Percentiles rank a stretch among this genome's conserved stretches.
Evolutionary conservation across 2,797 vertebrate species (phyloP).

Genomic region (Dicrostonyx torquatus): DNA sequence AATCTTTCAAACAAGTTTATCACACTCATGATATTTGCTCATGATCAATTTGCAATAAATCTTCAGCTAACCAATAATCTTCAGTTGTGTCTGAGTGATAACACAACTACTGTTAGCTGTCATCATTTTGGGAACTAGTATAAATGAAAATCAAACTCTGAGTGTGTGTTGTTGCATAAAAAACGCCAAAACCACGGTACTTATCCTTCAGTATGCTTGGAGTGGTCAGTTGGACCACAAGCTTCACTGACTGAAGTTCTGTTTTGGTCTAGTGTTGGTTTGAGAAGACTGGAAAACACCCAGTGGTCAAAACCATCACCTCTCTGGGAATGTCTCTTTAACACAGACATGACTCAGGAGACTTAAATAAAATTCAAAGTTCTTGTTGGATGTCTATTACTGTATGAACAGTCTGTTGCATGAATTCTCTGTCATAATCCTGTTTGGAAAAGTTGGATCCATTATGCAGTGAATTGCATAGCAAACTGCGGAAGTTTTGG

Average conservation of each 20-base stretch:
- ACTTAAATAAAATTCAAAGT: slow-evolving; percentile 14
- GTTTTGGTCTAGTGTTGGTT: slow-evolving; percentile 29
- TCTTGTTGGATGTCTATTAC: background rate
- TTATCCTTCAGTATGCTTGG: background rate
- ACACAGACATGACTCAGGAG: slow-evolving; percentile 9
- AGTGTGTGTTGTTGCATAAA: background rate
- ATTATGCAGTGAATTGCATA: background rate
- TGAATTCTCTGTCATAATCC: slow-evolving; percentile 12
- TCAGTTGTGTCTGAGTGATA: background rate
- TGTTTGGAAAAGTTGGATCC: slow-evolving; percentile 29
- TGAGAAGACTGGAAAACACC: background rate
- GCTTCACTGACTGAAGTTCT: slow-evolving; percentile 16
- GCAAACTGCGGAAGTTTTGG: slow-evolving; percentile 37
- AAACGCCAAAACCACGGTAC: background rate
- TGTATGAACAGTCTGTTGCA: background rate
- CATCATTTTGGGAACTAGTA: background rate
- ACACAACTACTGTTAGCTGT: background rate
- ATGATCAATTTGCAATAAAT: background rate
- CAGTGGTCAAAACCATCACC: background rate
- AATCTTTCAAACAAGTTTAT: background rate
- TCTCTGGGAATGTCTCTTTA: slow-evolving; percentile 58
- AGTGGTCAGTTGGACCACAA: background rate
- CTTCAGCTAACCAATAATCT: slow-evolving; percentile 11
- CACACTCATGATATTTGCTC: slow-evolving; percentile 13
- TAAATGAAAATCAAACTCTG: background rate